Base-by-base conservation (phyloP, 2,113 vertebrate species). In the Tetraodon nigroviridis region DNA sequence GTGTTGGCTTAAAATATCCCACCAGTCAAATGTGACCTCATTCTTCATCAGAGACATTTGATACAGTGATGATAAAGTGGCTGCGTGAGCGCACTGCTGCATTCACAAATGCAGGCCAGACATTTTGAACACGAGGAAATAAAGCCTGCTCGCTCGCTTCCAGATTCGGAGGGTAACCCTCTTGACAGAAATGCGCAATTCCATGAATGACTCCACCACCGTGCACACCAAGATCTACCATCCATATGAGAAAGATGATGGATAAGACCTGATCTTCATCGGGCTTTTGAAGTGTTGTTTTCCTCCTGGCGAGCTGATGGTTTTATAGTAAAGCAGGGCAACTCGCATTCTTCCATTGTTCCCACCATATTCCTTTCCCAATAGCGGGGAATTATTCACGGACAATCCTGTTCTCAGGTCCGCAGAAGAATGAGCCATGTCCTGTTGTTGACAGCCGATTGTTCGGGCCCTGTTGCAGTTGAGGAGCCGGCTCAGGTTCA, bases 361-460 rank as follows among this genome's bases (percentile, higher is more conserved):
- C 58, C 60, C 69, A 64, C 42, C 49, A 21, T 64, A 64, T 76
- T 58, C 67, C 58, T 73, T 73, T 53, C 67, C 15, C 17, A 41
- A 56, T n/a, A 51, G 8, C 46, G 20, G n/a, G 16, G 14, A 37
- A 37, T 37, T 37, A 37, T 37, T 37, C 50, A 22, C 62, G 16
- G 40, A 71, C 66, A 73, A 51, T 63, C 48, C 61, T 67, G 58
- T 76, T 52, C 61, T 70, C 53, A 14, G 17, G 18, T 75, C 17
- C 52, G 20, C 47, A 65, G 51, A 72, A 67, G 59, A 77, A 62
- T 47, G 44, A 58, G 54, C 54, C 60, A 63, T 29, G 52, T 79
- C 76, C 71, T 81, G 76, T 64, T 77, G 54, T 56, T 73, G 65
- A 64, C 40, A 17, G 51, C 51, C 17, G 58, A 49, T 74, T 78